Conservation (phyloP, 2,888 invertebrate genomes). For the Oithona nana region DNA sequence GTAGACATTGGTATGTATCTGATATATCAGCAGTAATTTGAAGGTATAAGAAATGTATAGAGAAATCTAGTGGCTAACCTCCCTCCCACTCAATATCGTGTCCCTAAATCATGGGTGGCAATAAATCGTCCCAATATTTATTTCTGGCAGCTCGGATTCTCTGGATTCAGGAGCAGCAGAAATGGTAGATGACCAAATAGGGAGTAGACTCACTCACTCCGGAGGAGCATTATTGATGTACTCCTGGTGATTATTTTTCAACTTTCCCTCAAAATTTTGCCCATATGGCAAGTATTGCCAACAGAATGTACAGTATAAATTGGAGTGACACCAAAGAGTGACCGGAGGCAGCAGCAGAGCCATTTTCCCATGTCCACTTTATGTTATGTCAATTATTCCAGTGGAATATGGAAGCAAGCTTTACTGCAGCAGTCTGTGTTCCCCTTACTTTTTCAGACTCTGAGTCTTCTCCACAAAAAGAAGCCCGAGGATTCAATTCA, state of each 20-base stretch:
- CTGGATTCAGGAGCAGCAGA: neutral
- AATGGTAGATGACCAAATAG: neutral
- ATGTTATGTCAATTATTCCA: too few relatives aligned
- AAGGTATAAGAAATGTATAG: too few relatives aligned
- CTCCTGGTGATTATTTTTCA: neutral
- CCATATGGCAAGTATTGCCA: neutral
- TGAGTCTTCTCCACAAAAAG: too few relatives aligned
- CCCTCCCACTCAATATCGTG: too few relatives aligned
- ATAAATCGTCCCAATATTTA: neutral
- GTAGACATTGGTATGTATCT: too few relatives aligned
- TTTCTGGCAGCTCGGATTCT: neutral
- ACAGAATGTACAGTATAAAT: neutral
- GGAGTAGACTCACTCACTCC: too few relatives aligned
- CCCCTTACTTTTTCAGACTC: too few relatives aligned
- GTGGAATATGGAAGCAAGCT: too few relatives aligned
- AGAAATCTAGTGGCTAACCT: too few relatives aligned
- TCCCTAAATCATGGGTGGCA: neutral
- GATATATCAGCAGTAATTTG: too few relatives aligned
- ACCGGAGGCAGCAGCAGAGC: neutral
- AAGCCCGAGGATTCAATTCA: neutral
- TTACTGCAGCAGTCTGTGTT: too few relatives aligned
- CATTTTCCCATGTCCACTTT: too few relatives aligned
- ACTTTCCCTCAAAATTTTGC: neutral
- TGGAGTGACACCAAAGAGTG: neutral
- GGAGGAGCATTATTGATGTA: neutral